Base-by-base conservation (phyloP, 2,113 vertebrate genomes). In the Aptenodytes patagonicus region DNA sequence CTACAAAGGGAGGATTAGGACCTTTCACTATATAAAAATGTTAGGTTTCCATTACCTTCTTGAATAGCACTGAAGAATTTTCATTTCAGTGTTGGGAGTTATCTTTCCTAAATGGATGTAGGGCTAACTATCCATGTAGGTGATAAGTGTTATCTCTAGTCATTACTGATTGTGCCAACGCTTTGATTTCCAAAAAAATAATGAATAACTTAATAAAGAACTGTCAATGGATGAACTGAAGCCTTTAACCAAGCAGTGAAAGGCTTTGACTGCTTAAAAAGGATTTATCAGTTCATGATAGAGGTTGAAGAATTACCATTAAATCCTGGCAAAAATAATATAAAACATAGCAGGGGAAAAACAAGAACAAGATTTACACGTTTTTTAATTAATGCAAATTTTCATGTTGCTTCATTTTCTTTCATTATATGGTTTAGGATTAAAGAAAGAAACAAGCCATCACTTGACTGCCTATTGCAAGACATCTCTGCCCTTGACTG, bases 381-480 rank as follows among this genome's bases (percentile, higher is more conserved):
- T 5, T 94, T 79, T 96, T 95, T 83, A 96, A 96, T 96, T 92
- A 96, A 96, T 91, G 92, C 87, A 91, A 6, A 79, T 87, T 86
- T 96, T 94, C 61, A 89, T 85, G 60, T 98, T 96, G 76, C 65
- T 97, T 97, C 89, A 90, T 97, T 97, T 98, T 95, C 79, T 91
- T 94, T 97, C 54, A 75, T 95, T 97, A 57, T 95, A 38, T 89
- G 57, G 87, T 90, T 97, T 68, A 88, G 83, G 87, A 96, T 96
- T 95, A 96, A 97, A 97, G 95, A 93, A 93, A 93, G 97, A 96
- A 96, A 89, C 87, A 96, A 97, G 95, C 66, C 95, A 64, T 97
- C 85, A 94, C 96, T 97, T 97, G 96, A 96, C 87, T 97, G 95
- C 73, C 70, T 96, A 95, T 82, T 95, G 94, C 94, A 97, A 97